Evolutionary conservation across 2,113 vertebrate genomes (phyloP), one percentile per base, ranked within the genome.

Genomic region (Aphyosemion australe): DNA sequence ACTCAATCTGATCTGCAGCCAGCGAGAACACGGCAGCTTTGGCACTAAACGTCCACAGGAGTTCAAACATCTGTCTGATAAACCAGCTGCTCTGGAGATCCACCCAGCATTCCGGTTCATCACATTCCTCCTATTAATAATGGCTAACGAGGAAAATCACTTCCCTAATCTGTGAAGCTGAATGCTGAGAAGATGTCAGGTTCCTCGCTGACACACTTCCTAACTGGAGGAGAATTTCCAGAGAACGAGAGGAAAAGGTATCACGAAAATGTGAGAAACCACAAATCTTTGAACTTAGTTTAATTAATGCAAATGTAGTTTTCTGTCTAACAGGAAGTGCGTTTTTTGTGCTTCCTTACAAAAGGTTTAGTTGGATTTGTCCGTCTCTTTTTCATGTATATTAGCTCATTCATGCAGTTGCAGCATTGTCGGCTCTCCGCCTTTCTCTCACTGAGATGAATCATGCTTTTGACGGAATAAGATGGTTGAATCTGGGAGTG

Each of bases 21-120:
- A n/a, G 31, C 2, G 52, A 57, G 59, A 59, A 59, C 61, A 26
- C 20, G 42, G 18, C 53, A 10, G 66, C 37, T 37, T 56, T 53
- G 57, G 70, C 65, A 63, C 63, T n/a, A 80, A 80, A 61, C 34
- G 12, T 78, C 61, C 39, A 42, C 43, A 61, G 1, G 12, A 77
- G 74, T 84, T 78, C 19, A 46, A 72, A 74, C 69, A 69, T 82
- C 70, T 77, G 67, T 65, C 61, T 69, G 59, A 57, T 49, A 66
- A 78, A 61, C 15, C 13, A 12, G 51, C 76, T 65, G 55, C 65
- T 72, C 57, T 26, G 2, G 45, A 74, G 39, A 67, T 51, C 61
- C 39, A 48, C n/a, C 46, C 39, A n/a, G 21, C 54, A 12, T 57
- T 50, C 55, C 9, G 19, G 51, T 65, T 72, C 56, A 71, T 72